Conservation (phyloP, 2,797 vertebrate species). For the Gephyroberyx darwinii region DNA sequence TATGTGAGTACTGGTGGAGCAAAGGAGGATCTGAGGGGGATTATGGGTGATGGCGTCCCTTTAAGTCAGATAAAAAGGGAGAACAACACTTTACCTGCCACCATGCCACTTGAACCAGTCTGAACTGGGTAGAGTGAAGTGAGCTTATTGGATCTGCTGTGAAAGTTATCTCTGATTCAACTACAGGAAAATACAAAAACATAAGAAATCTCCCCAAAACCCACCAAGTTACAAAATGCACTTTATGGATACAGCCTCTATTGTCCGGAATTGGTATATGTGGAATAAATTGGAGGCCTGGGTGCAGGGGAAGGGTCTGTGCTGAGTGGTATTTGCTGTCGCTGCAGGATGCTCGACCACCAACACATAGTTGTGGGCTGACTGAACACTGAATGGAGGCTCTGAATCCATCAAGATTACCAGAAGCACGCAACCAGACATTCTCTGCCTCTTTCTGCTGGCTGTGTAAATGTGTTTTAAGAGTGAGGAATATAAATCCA, state of each 20-base stretch:
- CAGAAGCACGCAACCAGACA: slow-evolving; percentile 46
- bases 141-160: neutral
- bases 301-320: slow-evolving; percentile 31
- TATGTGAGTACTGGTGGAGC: slow-evolving; percentile 6
- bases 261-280: slow-evolving; percentile 27
- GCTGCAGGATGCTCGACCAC: slow-evolving; percentile 66
- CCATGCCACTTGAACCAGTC: neutral
- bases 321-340: slow-evolving; percentile 62
- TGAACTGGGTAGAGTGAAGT: neutral
- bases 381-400: slow-evolving; percentile 41
- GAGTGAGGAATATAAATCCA: slow-evolving; percentile 45
- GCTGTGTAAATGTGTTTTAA: slow-evolving; percentile 30
- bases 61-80: neutral
- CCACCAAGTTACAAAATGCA: slow-evolving; percentile 13
- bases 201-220: neutral
- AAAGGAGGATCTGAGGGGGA: neutral
- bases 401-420: slow-evolving; percentile 60
- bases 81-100: slow-evolving; percentile 6
- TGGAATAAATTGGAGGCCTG: slow-evolving; percentile 21
- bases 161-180: neutral
- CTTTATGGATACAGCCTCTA: slow-evolving; percentile 16
- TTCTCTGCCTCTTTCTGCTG: slow-evolving; percentile 21
- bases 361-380: slow-evolving; percentile 71
- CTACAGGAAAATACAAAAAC: slow-evolving; percentile 18
- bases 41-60: neutral